A percentile compares a stretch with the other conserved stretches of the same genome.
Conservation (phyloP, 2,797 vertebrate genomes). For the Oophaga sylvatica region DNA sequence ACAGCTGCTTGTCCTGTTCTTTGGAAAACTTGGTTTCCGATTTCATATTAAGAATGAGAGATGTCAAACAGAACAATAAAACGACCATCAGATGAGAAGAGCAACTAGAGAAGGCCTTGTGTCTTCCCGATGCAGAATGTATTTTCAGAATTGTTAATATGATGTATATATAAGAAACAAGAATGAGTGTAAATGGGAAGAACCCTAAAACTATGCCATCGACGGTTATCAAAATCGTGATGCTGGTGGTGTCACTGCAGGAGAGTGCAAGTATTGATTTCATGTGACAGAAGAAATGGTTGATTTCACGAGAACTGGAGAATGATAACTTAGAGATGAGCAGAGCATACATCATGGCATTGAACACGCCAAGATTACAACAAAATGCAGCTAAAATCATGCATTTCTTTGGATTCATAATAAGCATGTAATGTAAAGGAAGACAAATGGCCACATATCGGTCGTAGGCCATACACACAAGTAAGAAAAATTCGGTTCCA, state of each 20-base stretch:
- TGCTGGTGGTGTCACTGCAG: conserved; percentile 16
- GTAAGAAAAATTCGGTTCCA: conserved; percentile 52
- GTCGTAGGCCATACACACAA: conserved; percentile 53
- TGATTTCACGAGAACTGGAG: background rate
- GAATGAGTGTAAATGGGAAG: conserved; percentile 33
- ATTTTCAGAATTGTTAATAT: conserved; percentile 45
- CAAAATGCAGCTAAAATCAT: background rate
- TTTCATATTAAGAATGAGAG: conserved; percentile 49
- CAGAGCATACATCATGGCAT: conserved; percentile 44
- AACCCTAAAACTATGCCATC: conserved; percentile 43
- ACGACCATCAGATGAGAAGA: conserved; percentile 45
- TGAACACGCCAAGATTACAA: conserved; percentile 27
- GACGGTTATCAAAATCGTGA: conserved; percentile 26
- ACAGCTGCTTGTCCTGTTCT: conserved; percentile 49
- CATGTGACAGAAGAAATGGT: conserved; percentile 57
- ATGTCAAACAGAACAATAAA: conserved; percentile 50
- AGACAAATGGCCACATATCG: conserved; percentile 55
- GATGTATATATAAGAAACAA: conserved; percentile 47
- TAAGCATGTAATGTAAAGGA: conserved; percentile 35
- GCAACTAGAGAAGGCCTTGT: conserved; percentile 50
- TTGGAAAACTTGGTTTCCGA: conserved; percentile 1
- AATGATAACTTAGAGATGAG: conserved; percentile 41
- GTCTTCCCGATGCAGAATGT: background rate
- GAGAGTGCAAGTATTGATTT: conserved; percentile 36
- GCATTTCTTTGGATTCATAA: conserved; percentile 36